Conservation (phyloP, 2,113 vertebrate species). For the Alaudala cheleensis region DNA sequence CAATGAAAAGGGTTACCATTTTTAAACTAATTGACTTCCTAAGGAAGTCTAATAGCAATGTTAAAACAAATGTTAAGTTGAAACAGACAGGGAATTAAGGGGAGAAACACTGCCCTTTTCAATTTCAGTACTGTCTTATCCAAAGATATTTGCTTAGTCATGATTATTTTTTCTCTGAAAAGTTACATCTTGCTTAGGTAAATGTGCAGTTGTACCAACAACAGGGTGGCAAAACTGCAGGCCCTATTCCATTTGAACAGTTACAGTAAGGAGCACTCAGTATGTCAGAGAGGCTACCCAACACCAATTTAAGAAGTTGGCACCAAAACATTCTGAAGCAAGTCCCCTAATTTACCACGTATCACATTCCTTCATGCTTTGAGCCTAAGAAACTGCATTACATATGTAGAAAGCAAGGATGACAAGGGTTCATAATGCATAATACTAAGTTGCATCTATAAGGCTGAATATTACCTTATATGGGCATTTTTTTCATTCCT, state of each 20-base stretch:
- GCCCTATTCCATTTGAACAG: not conserved
- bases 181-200: not conserved
- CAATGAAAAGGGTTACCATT: conserved; percentile 22
- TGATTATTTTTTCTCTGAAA: not conserved
- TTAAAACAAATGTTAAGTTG: not conserved
- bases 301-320: not conserved
- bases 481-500: not conserved
- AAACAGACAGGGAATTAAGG: not conserved
- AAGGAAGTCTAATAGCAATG: not conserved
- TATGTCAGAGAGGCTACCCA: not conserved
- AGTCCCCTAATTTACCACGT: not conserved
- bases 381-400: not conserved
- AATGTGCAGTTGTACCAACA: not conserved
- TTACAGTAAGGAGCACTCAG: not conserved
- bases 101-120: not conserved
- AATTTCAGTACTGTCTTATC: not conserved
- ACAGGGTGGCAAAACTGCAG: not conserved
- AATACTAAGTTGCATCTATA: not conserved
- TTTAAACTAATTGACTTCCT: conserved; percentile 58
- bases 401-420: not conserved
- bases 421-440: not conserved
- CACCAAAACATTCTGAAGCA: not conserved
- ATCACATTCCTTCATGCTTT: not conserved
- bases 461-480: not conserved
- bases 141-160: not conserved